A percentile compares a stretch with the other conserved stretches of the same genome.
Evolutionary conservation across 37 sponge, comb jelly and placozoan genomes (phyloP).

Genomic region (Chondrosia reniformis): DNA sequence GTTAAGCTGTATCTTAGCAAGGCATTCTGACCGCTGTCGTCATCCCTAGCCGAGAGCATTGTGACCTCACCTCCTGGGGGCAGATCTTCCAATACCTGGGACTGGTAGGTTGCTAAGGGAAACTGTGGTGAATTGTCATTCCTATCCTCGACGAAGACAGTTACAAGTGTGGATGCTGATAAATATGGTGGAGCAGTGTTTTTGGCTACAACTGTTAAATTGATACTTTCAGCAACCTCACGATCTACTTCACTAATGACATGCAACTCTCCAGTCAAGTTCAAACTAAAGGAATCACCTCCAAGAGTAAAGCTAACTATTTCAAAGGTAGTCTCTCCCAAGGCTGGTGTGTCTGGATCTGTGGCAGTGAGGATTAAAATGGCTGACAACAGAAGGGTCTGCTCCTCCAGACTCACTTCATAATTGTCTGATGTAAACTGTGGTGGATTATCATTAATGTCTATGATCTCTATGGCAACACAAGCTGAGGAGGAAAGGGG

Average conservation of each 20-base stretch:
- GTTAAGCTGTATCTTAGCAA: slow-evolving; percentile 34
- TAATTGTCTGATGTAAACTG: slow-evolving; percentile 32
- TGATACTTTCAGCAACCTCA: slow-evolving; percentile 18
- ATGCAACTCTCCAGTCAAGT: not conserved
- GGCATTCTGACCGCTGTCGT: slow-evolving; percentile 57
- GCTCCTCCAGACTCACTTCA: slow-evolving; percentile 21
- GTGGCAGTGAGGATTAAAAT: slow-evolving; percentile 21
- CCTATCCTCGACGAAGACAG: slow-evolving; percentile 4
- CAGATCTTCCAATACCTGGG: slow-evolving; percentile 25
- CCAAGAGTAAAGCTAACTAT: not conserved
- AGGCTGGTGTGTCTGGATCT: slow-evolving; percentile 15
- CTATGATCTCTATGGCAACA: slow-evolving; percentile 48
- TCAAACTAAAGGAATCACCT: not conserved
- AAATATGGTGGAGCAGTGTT: slow-evolving; percentile 8
- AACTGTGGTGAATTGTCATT: slow-evolving; percentile 58
- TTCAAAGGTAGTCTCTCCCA: not conserved
- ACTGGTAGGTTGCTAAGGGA: slow-evolving; percentile 11
- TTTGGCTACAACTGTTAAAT: slow-evolving; percentile 59
- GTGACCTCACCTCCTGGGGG: slow-evolving; percentile 18
- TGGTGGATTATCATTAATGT: slow-evolving; percentile 77
- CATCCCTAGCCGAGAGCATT: slow-evolving; percentile 51
- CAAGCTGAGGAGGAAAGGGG: slow-evolving; percentile 30
- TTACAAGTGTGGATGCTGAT: not conserved
- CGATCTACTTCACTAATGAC: not conserved
- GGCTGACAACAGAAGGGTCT: not conserved